Evolutionary conservation across 2,113 vertebrate species (phyloP).

Genomic region (Catharus minimus): DNA sequence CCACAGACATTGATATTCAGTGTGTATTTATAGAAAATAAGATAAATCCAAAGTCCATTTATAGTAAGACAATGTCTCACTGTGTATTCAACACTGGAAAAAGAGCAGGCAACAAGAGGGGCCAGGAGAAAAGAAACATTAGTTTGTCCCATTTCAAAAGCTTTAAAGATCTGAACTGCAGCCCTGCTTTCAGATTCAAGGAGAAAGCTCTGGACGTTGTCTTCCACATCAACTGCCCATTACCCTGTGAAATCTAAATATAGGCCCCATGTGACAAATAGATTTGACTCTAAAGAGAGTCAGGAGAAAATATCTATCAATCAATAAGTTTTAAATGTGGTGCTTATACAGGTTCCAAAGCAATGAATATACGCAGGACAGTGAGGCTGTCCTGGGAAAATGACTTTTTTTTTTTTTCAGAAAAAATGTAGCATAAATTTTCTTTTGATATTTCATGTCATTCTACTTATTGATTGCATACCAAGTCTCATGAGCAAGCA

Average conservation of each 20-base stretch:
- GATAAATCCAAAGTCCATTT: neutral
- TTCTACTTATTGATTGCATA: conserved; percentile 44
- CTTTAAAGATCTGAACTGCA: neutral
- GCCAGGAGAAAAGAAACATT: neutral
- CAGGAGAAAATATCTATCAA: neutral
- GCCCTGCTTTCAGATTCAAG: neutral
- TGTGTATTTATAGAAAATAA: neutral
- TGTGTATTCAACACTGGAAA: neutral
- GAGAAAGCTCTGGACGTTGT: neutral
- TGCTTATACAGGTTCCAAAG: neutral
- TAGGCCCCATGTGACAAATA: neutral
- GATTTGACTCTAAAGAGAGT: neutral
- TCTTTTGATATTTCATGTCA: conserved; percentile 55
- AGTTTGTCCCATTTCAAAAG: neutral
- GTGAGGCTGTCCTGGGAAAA: neutral
- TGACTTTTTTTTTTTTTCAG: neutral
- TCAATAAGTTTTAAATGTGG: neutral
- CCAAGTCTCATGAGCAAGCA: conserved; percentile 52
- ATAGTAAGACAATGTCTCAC: neutral
- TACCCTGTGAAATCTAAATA: neutral
- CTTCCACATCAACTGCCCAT: neutral
- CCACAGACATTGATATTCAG: neutral
- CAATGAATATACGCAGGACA: neutral
- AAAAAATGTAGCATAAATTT: conserved; percentile 9
- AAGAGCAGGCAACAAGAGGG: neutral